Percentiles rank a stretch among this genome's conserved stretches.
Conservation (phyloP, 1,140 invertebrate genomes). For the Helicoverpa zea region DNA sequence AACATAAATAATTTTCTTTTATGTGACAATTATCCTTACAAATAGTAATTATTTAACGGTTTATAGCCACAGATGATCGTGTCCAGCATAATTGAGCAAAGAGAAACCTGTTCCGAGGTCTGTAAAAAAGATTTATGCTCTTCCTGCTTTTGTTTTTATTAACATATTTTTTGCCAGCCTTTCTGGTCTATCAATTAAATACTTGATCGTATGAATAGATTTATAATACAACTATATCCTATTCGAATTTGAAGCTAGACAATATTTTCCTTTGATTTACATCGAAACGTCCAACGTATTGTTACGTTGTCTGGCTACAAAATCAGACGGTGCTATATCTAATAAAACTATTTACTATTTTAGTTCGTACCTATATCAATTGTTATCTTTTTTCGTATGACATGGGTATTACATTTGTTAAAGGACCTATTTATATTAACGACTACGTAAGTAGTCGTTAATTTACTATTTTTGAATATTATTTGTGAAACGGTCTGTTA, state of each 20-base stretch:
- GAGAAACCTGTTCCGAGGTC: constrained; percentile 6
- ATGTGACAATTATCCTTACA: constrained; percentile 33
- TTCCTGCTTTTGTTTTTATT: constrained; percentile 19
- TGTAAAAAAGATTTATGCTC: constrained; percentile 22
- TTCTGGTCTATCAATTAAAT: neutral
- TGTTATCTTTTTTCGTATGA: no score
- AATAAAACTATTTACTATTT: no score
- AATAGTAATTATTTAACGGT: constrained; percentile 33
- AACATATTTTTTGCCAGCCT: constrained; percentile 4
- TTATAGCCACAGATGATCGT: constrained; percentile 21
- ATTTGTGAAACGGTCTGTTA: no score
- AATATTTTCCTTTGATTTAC: no score
- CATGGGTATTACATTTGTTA: no score
- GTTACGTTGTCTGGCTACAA: no score
- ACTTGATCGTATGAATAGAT: neutral
- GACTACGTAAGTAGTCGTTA: no score
- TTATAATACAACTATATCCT: neutral
- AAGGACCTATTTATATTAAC: no score
- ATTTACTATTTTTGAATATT: no score
- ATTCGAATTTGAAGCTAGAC: neutral
- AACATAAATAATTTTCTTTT: constrained; percentile 36
- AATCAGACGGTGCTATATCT: no score
- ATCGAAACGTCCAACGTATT: no score
- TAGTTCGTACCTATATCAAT: no score
- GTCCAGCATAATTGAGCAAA: constrained; percentile 7